phyloP scores from a whole-genome alignment of 2,888 invertebrate species.

The Scaptomyza caliginosa region DNA sequence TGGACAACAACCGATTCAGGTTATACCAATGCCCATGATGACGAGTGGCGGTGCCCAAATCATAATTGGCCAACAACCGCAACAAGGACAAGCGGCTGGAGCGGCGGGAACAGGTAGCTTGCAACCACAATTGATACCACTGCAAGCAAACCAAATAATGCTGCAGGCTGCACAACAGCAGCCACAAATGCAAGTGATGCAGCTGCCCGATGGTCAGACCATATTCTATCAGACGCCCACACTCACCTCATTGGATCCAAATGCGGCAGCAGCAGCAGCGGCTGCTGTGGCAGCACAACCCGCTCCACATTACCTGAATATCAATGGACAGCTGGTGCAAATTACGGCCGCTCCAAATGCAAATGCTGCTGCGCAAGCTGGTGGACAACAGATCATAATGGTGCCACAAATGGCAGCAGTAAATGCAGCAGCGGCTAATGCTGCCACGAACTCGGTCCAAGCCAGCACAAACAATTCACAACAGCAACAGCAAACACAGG shows the following conservation, averaged over 20 bases:
- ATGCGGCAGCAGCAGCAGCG: conserved; percentile 45
- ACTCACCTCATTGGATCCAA: conserved; percentile 61
- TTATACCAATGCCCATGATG: conserved; percentile 81
- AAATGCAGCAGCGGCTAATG: conserved; percentile 53
- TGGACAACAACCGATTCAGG: conserved; percentile 72
- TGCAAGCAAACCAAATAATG: conserved; percentile 83
- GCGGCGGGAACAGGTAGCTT: conserved; percentile 46
- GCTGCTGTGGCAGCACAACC: conserved; percentile 57
- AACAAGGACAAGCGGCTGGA: conserved; percentile 61
- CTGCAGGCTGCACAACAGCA: conserved; percentile 80
- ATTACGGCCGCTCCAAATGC: conserved; percentile 77
- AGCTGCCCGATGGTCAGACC: conserved; percentile 96
- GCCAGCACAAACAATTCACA: conserved; percentile 22
- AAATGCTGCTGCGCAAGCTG: conserved; percentile 59
- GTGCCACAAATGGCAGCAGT: conserved; percentile 75
- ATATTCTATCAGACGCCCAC: conserved; percentile 90
- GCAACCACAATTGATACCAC: conserved; percentile 80
- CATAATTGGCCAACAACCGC: conserved; percentile 81
- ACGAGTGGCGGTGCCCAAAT: conserved; percentile 78
- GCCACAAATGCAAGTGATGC: conserved; percentile 90
- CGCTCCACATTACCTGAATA: conserved; percentile 86
- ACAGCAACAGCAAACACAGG: conserved; percentile 25
- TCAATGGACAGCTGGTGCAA: conserved; percentile 84
- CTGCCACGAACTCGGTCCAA: conserved; percentile 36
- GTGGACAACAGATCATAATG: conserved; percentile 81